Evolutionary conservation across 2,888 invertebrate species (phyloP).

Genomic region (Urechis unicinctus): DNA sequence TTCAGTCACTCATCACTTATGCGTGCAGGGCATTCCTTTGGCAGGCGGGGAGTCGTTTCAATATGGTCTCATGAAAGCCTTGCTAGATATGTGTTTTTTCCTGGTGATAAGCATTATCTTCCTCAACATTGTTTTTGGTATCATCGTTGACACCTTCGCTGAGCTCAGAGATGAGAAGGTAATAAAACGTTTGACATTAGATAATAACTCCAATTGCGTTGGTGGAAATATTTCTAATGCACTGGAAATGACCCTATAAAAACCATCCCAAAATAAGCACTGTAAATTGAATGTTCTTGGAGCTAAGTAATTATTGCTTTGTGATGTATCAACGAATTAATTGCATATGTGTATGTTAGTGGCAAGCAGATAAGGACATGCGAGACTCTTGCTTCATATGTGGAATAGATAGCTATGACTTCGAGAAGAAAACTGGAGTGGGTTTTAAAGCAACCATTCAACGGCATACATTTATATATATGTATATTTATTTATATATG

Average conservation of each 20-base stretch:
- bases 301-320: no score
- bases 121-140: constrained; percentile 49
- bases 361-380: constrained; percentile 2
- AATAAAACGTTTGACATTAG: neutral
- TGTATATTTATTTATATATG: no score
- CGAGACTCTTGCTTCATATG: constrained; percentile 1
- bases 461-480: neutral
- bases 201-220: neutral
- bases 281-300: neutral
- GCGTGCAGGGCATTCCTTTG: neutral
- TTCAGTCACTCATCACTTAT: neutral
- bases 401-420: constrained; percentile 3
- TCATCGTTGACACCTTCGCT: constrained; percentile 49
- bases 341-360: constrained; percentile 1
- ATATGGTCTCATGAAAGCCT: neutral
- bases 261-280: neutral
- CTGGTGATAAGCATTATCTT: constrained; percentile 48
- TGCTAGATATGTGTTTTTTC: constrained; percentile 45
- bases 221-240: neutral
- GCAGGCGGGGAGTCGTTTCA: neutral
- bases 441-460: neutral
- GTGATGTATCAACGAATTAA: no score
- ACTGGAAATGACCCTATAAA: neutral
- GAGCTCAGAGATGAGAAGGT: constrained; percentile 44
- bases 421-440: constrained; percentile 3